A percentile compares a stretch with the other conserved stretches of the same genome.
These are phyloP conservation scores for Sipha maydis DNA, from an alignment of 2,888 invertebrate species.

Conservation along the genomic window DNA sequence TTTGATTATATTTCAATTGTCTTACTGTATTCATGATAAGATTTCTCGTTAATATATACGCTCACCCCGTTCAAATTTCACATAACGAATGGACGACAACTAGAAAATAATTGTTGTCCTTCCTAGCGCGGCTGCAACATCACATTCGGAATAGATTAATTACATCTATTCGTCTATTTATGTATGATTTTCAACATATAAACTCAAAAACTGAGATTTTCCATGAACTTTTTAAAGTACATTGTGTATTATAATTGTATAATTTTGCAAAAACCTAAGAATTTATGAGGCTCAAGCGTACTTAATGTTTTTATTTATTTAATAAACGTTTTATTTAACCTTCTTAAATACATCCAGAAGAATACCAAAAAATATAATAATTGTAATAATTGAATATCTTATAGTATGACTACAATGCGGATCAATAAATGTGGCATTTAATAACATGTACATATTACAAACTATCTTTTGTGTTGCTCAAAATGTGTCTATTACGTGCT, in stretches of 20 bases:
- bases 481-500: background rate
- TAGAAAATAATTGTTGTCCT: background rate
- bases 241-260: too few species aligned
- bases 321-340: background rate
- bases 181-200: too few species aligned
- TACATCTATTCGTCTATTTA: too few species aligned
- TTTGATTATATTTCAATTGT: too few species aligned
- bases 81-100: background rate
- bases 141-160: too few species aligned
- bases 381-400: background rate
- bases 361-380: background rate
- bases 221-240: too few species aligned
- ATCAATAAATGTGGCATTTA: background rate
- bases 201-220: too few species aligned
- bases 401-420: background rate
- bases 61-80: background rate
- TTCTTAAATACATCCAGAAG: background rate
- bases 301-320: background rate
- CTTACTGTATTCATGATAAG: too few species aligned
- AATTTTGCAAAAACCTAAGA: background rate
- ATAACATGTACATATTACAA: background rate
- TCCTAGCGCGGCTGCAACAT: too few species aligned
- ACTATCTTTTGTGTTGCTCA: background rate
- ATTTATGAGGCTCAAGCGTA: background rate
- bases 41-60: background rate